Percentiles rank a stretch among this genome's conserved stretches.
Conservation (phyloP, 1,140 invertebrate genomes). For the Hypsibius dujardini region DNA sequence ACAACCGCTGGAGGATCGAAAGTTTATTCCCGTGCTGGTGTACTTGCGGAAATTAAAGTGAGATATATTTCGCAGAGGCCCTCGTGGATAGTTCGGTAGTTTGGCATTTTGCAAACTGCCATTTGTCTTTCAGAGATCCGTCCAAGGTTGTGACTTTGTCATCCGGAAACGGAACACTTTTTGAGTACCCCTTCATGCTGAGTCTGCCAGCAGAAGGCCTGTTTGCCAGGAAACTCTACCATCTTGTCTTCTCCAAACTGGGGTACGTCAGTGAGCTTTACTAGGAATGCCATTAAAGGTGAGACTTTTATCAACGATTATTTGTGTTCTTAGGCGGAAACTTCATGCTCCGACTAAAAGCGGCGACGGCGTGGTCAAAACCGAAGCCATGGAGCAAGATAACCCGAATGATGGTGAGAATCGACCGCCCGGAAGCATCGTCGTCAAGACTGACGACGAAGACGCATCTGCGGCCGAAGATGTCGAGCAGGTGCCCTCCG, state of each 20-base stretch:
- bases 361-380: too few species aligned
- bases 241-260: slow-evolving; percentile 18
- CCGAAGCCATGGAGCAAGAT: too few species aligned
- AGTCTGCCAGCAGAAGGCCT: not conserved
- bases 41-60: not conserved
- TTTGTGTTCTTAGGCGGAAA: not conserved
- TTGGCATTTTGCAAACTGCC: too few species aligned
- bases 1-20: not conserved
- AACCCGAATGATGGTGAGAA: too few species aligned
- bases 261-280: too few species aligned
- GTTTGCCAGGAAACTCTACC: slow-evolving; percentile 19
- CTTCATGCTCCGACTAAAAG: too few species aligned
- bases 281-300: too few species aligned
- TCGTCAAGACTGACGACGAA: too few species aligned
- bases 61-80: not conserved
- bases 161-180: not conserved
- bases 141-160: not conserved
- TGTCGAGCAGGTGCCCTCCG: not conserved
- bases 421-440: too few species aligned
- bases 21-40: not conserved
- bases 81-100: too few species aligned
- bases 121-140: too few species aligned
- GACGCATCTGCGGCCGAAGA: slow-evolving; percentile 22
- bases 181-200: not conserved
- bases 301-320: too few species aligned